These are phyloP conservation scores for Malurus splendens DNA, from an alignment of 2,797 vertebrate genomes.

Conservation along the genomic window DNA sequence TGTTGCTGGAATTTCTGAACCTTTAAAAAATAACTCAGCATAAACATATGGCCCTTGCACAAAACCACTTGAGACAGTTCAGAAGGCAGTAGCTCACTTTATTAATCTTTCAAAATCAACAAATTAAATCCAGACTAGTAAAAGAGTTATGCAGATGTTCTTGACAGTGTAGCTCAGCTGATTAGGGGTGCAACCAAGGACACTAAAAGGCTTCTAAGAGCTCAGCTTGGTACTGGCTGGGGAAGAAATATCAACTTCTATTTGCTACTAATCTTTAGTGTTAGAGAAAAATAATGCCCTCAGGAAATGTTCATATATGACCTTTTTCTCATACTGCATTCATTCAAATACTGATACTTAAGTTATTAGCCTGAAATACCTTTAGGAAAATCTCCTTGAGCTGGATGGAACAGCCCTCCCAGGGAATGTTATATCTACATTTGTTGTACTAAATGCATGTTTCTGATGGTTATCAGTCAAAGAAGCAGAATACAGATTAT, in stretches of 20 bases:
- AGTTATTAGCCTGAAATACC: background rate
- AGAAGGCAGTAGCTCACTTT: background rate
- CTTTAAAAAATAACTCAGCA: background rate
- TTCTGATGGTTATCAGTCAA: background rate
- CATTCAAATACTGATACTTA: background rate
- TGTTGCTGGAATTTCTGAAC: background rate
- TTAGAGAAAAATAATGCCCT: background rate
- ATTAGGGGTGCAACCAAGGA: background rate
- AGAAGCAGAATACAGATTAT: background rate
- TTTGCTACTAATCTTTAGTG: background rate
- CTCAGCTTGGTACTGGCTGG: background rate
- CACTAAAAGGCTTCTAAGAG: background rate
- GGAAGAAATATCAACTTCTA: background rate
- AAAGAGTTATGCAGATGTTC: background rate
- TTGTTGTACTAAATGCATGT: background rate
- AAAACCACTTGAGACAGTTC: background rate
- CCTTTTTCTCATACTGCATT: background rate
- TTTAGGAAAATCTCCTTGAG: background rate
- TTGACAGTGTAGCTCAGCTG: background rate
- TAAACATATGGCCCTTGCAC: background rate
- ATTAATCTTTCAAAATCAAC: background rate
- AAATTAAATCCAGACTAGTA: background rate
- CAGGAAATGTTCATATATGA: background rate
- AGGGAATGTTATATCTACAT: background rate
- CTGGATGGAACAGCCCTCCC: background rate